Evolutionary conservation across 2,888 invertebrate genomes (phyloP).

Genomic region (Apeira syringaria): DNA sequence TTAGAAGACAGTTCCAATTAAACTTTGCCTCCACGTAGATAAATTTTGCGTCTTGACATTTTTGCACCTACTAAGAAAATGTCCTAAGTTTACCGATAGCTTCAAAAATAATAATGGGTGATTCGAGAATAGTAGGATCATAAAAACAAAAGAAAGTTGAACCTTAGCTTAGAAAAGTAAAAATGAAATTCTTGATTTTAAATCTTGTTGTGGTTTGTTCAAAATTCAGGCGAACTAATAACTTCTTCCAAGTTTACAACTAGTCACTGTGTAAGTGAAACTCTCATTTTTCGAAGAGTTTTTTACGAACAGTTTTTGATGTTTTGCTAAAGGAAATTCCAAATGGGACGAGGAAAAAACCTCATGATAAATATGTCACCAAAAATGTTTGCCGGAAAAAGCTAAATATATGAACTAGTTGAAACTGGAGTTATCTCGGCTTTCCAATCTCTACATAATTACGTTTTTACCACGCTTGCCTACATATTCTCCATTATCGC

Average conservation of each 20-base stretch:
- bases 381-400: slow-evolving; percentile 3
- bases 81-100: no score
- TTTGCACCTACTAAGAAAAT: no score
- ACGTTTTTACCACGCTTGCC: slow-evolving; percentile 22
- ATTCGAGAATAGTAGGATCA: no score
- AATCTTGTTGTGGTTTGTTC: neutral
- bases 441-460: slow-evolving; percentile 15
- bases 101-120: no score
- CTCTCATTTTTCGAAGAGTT: neutral
- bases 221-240: no score
- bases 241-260: no score
- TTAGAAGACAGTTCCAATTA: slow-evolving; percentile 76
- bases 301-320: neutral
- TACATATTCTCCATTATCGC: slow-evolving; percentile 18
- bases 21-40: slow-evolving; percentile 59
- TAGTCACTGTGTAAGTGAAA: neutral
- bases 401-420: slow-evolving; percentile 7
- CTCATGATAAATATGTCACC: neutral
- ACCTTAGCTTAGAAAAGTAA: no score
- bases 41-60: no score
- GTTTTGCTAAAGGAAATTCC: neutral
- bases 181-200: no score
- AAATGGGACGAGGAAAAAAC: neutral
- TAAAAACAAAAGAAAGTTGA: no score
- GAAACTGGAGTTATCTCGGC: slow-evolving; percentile 6